Base-by-base conservation (phyloP, 92 coral and sea anemone species). In the Phenganax stokvisi region DNA sequence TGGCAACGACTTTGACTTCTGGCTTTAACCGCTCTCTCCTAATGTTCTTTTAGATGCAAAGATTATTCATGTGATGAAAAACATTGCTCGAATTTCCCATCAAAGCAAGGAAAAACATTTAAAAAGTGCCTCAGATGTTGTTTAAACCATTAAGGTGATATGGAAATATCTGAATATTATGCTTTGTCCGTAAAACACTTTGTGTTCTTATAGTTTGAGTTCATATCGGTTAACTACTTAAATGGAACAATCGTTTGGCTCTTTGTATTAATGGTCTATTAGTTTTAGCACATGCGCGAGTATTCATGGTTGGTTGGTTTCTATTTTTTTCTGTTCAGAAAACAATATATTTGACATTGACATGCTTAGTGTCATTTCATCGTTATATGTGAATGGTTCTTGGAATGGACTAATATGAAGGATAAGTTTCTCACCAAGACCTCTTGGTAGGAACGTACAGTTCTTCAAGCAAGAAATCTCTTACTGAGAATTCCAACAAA, bases 141-240 rank as follows among this genome's bases (percentile, higher is more conserved):
- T 71, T 71, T 71, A 54, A 30, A 71, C 56, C 56, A 71, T 71
- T 71, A 15, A 47, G 76, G 76, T 71, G 13, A 71, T 71, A n/a
- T 71, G 51, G 31, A 30, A 37, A 29, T 6, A 8, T 69, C 6
- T 6, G 11, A 69, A 6, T 6, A 69, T 47, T 69, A 27, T 69
- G 17, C 25, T 68, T n/a, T n/a, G n/a, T n/a, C n/a, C n/a, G n/a
- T n/a, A n/a, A n/a, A n/a, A n/a, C n/a, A 68, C n/a, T n/a, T n/a
- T n/a, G n/a, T n/a, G 17, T 59, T 25, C 12, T 7, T 7, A 12
- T 7, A 15, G 12, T 12, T 59, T 59, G 12, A 4, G 12, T 7
- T 59, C 5, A 15, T 59, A n/a, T n/a, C n/a, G n/a, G n/a, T n/a
- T n/a, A n/a, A n/a, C n/a, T n/a, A n/a, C n/a, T n/a, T n/a, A n/a